Evolutionary conservation across 2,113 vertebrate species (phyloP), one percentile per base, ranked within the genome.

Genomic region (Heterocephalus glaber): DNA sequence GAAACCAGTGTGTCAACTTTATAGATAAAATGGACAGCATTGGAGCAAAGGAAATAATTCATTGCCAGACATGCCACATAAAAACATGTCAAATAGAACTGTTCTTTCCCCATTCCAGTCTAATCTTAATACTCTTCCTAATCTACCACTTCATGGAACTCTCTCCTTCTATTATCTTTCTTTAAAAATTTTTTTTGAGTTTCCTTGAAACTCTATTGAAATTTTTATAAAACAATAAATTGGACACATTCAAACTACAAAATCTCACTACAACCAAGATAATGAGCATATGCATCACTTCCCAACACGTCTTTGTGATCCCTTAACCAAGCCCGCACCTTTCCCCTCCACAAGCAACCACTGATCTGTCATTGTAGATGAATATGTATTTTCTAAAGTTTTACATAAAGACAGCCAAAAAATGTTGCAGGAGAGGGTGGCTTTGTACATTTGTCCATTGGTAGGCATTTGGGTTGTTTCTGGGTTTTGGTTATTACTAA

Each of bases 381-480:
- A 74, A 56, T 72, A 68, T 76, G 44, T 7, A 77, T 89, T 93
- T 97, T 96, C 56, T 91, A 89, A 72, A 76, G 47, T 66, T 93
- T 86, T 72, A 70, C 30, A 22, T 28, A 65, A 74, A 95, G 7
- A 82, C 7, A 82, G 72, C 20, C 60, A 92, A 56, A 82, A 89
- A 70, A 24, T 86, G 85, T 86, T n/a, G 4, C 5, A 22, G 33
- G 22, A 35, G 38, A 24, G 52, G 1, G 17, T 90, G 58, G 47
- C 33, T 61, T 89, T 65, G 61, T 77, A 41, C 14, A 76, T 47
- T 41, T 19, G 86, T 33, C 14, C 47, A 38, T 35, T 30, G 30
- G 86, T 92, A 81, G 74, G 12, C 24, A 65, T 89, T 74, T 91
- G 72, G 22, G 16, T 66, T 80, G 33, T 90, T 88, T 81, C 38